Evolutionary conservation across 1,140 invertebrate species (phyloP).

Genomic region (Drosophila pruinosa): DNA sequence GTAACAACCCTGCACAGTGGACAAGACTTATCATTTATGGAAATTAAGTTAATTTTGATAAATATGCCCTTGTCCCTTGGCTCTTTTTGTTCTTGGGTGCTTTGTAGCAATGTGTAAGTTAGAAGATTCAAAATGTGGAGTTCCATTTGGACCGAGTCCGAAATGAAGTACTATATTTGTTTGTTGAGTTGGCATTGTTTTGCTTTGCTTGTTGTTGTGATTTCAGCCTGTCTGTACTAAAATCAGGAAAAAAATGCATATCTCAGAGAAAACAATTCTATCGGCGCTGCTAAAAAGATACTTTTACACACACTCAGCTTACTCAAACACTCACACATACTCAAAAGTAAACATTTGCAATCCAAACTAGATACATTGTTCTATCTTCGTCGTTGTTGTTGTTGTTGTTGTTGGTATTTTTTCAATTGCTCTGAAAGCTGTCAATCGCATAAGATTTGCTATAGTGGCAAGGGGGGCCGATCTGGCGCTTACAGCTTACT

Average conservation of each 20-base stretch:
- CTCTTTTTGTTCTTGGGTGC: too few relatives aligned
- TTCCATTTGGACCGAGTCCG: neutral
- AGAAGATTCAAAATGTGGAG: constrained; percentile 11
- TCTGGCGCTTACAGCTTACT: constrained; percentile 49
- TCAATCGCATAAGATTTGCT: constrained; percentile 23
- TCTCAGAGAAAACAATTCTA: constrained; percentile 65
- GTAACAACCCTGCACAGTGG: neutral
- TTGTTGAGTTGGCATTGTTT: constrained; percentile 35
- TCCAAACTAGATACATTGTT: constrained; percentile 3
- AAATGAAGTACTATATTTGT: constrained; percentile 27
- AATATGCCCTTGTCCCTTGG: too few relatives aligned
- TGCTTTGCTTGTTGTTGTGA: constrained; percentile 20
- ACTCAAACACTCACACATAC: neutral
- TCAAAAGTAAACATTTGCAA: constrained; percentile 28
- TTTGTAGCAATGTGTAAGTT: neutral
- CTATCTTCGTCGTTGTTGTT: neutral
- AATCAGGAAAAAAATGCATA: constrained; percentile 55
- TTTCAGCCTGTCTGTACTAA: constrained; percentile 25
- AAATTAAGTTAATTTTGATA: neutral
- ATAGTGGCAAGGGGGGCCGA: neutral
- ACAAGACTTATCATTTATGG: neutral
- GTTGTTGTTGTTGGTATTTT: constrained; percentile 18
- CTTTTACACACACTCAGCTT: constrained; percentile 35
- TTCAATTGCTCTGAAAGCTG: constrained; percentile 69
- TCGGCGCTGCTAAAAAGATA: constrained; percentile 67